Conservation (phyloP, 2,888 invertebrate species). For the Limulus polyphemus region DNA sequence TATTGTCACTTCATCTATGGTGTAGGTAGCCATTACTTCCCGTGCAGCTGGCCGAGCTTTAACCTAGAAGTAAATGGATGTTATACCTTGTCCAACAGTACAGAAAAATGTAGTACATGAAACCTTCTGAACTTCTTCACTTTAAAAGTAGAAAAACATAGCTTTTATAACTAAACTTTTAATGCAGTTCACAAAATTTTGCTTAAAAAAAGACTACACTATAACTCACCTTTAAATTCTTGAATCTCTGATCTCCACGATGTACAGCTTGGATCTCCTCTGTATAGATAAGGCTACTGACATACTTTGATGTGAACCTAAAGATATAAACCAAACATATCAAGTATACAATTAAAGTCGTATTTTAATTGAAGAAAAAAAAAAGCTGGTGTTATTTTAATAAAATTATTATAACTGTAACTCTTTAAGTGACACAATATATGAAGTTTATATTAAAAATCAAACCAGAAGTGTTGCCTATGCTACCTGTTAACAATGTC, state of each 20-base stretch:
- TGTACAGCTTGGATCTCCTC: constrained; percentile 51
- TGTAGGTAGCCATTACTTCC: constrained; percentile 68
- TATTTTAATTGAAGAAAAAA: too few relatives aligned
- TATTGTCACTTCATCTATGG: constrained; percentile 66
- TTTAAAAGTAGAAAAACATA: too few relatives aligned
- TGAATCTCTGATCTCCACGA: constrained; percentile 26
- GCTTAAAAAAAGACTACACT: constrained; percentile 3
- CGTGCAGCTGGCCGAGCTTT: constrained; percentile 55
- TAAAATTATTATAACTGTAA: too few relatives aligned
- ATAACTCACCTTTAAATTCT: constrained; percentile 13
- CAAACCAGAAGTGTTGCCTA: too few relatives aligned
- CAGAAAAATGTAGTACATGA: too few relatives aligned
- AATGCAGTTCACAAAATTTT: too few relatives aligned
- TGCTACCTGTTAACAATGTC: constrained; percentile 50
- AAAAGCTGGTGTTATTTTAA: too few relatives aligned
- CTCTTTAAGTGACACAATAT: too few relatives aligned
- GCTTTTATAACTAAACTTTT: too few relatives aligned
- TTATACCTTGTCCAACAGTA: background rate
- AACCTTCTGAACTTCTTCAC: too few relatives aligned
- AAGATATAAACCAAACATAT: background rate
- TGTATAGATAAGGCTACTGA: constrained; percentile 52
- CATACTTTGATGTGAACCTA: constrained; percentile 42
- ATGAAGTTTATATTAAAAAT: too few relatives aligned
- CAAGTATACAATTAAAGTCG: too few relatives aligned
- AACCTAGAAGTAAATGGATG: constrained; percentile 29